Conservation (phyloP, 2,113 vertebrate genomes). For the Phyllostomus discolor region DNA sequence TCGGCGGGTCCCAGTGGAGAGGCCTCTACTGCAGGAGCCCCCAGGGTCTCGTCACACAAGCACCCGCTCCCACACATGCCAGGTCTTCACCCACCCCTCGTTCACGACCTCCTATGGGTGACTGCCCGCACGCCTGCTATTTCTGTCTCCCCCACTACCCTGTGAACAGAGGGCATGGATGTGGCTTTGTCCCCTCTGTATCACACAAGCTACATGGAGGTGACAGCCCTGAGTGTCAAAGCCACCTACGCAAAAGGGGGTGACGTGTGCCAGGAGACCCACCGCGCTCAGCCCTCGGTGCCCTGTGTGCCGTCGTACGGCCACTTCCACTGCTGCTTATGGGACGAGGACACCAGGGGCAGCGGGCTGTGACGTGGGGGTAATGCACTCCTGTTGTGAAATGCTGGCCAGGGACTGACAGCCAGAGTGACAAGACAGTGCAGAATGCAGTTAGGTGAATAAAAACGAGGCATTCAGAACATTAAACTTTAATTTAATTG, state of each 20-base stretch:
- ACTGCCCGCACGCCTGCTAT: too few relatives aligned
- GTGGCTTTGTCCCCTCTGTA: neutral
- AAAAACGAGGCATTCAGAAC: neutral
- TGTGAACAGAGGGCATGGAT: neutral
- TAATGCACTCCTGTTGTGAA: rapidly evolving
- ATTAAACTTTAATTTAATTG: neutral
- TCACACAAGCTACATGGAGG: too few relatives aligned
- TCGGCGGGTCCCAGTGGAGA: neutral
- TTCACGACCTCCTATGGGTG: neutral
- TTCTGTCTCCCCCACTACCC: neutral
- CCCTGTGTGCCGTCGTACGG: too few relatives aligned
- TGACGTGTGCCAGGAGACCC: neutral
- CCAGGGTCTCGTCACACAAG: rapidly evolving
- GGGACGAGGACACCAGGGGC: neutral
- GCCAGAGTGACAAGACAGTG: neutral
- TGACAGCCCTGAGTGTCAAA: neutral
- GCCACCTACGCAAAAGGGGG: neutral
- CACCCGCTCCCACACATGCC: neutral
- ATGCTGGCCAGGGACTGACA: too few relatives aligned
- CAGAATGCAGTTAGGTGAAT: neutral
- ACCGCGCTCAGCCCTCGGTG: too few relatives aligned
- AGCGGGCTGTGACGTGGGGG: rapidly evolving
- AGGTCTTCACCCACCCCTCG: neutral
- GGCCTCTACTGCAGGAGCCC: too few relatives aligned
- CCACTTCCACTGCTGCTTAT: neutral